Conservation (phyloP, 2,888 invertebrate genomes). For the Heliconius hortense region DNA sequence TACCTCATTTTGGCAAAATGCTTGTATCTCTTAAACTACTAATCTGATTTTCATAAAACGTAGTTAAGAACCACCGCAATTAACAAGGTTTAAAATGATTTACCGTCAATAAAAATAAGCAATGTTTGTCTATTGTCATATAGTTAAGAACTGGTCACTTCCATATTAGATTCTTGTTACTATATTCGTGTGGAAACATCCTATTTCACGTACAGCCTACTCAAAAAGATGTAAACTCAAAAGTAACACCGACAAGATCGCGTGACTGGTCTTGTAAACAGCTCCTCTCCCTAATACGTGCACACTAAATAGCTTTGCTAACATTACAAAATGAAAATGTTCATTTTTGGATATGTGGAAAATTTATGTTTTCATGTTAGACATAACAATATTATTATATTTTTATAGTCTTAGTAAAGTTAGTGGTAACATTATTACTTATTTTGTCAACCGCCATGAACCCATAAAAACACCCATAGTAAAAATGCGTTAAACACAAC, state of each 20-base stretch:
- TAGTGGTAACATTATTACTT: no score
- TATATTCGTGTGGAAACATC: background rate
- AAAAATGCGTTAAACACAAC: no score
- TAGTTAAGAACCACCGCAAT: no score
- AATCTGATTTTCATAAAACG: no score
- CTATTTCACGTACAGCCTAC: background rate
- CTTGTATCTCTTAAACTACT: no score
- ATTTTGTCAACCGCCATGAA: no score
- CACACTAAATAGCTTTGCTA: slow-evolving; percentile 4
- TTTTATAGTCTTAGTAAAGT: no score
- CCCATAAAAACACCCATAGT: no score
- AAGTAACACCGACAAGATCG: background rate
- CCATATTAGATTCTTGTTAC: background rate
- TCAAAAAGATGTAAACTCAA: slow-evolving; percentile 4
- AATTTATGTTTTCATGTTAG: no score
- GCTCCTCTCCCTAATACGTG: background rate
- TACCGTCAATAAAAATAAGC: background rate
- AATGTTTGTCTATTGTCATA: background rate
- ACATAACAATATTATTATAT: no score
- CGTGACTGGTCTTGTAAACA: slow-evolving; percentile 19
- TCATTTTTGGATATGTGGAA: background rate
- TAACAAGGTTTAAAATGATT: background rate
- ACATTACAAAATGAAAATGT: background rate
- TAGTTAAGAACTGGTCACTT: background rate
- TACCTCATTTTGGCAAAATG: no score